Base-by-base conservation (phyloP, 2,888 invertebrate genomes). In the Spatulosminthurus flaviceps region DNA sequence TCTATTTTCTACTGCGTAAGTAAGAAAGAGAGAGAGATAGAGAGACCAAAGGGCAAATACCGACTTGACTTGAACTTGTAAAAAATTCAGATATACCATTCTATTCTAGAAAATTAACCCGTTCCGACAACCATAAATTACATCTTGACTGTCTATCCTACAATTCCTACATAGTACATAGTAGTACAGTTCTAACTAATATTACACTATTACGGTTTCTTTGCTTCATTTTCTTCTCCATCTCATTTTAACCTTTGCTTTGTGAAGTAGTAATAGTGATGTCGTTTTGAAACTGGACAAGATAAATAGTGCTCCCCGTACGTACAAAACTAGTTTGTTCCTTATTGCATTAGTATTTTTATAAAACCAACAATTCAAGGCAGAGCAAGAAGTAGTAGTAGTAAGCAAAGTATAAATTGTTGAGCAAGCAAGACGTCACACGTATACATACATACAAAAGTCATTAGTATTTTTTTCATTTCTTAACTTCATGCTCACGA, bases 61-160 rank as follows among this genome's bases (percentile, higher is more conserved):
- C 64, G 64, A 64, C 64, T 64, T 64, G 64, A 64, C 64, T 64
- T 64, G 64, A 64, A 64, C 64, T 64, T 22, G 64, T 26, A 64
- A 64, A 24, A 64, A 64, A 64, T 64, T 11, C 64, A 22, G 24
- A 64, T 64, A 64, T n/a, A 64, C 2, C 22, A 64, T 64, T 64
- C 64, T 64, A 64, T 64, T 64, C 26, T 11, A 1, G 64, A 60
- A 64, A 64, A 64, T 26, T 64, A 64, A 22, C 24, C 24, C 64
- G 24, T 64, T 76, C 76, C 76, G 67, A 76, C 76, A 76, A 67
- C 69, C 76, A 76, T 76, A 76, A 76, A 76, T 76, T 43, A 76
- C 67, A 26, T 19, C 64, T 51, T 51, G 51, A 51, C 51, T 51
- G 19, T 51, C 51, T 51, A n/a, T 51, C 51, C n/a, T 19, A 51